phyloP scores from a whole-genome alignment of 2,888 invertebrate species.

The Desoria tigrina region DNA sequence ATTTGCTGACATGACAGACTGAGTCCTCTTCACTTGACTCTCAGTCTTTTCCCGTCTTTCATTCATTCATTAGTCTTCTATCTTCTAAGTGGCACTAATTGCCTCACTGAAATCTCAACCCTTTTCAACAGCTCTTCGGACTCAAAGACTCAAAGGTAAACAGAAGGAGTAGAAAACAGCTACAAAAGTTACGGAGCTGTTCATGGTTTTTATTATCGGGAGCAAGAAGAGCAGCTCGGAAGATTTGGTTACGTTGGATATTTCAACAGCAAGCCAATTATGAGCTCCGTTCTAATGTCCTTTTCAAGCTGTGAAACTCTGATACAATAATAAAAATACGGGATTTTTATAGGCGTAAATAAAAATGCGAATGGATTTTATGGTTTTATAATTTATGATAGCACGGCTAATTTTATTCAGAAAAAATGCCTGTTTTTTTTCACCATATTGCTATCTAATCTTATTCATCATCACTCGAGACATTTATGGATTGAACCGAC shows the following conservation, averaged over 20 bases:
- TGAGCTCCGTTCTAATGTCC: neutral
- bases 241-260: neutral
- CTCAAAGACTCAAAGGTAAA: constrained; percentile 10
- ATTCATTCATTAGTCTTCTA: constrained; percentile 23
- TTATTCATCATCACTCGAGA: too few species aligned
- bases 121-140: constrained; percentile 6
- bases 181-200: too few species aligned
- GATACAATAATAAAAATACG: neutral
- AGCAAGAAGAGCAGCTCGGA: neutral
- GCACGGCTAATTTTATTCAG: neutral
- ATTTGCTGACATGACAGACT: constrained; percentile 6
- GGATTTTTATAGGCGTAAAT: too few species aligned
- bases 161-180: neutral
- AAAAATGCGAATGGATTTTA: too few species aligned
- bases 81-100: constrained; percentile 26
- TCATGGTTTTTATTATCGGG: too few species aligned
- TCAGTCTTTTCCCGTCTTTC: constrained; percentile 11
- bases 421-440: constrained; percentile 4
- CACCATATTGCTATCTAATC: neutral
- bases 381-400: too few species aligned
- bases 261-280: constrained; percentile 5
- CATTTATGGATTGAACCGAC: too few species aligned
- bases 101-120: constrained; percentile 16
- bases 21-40: constrained; percentile 8
- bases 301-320: neutral